Conservation (phyloP, 1,140 invertebrate genomes). For the Drosophila mauritiana region DNA sequence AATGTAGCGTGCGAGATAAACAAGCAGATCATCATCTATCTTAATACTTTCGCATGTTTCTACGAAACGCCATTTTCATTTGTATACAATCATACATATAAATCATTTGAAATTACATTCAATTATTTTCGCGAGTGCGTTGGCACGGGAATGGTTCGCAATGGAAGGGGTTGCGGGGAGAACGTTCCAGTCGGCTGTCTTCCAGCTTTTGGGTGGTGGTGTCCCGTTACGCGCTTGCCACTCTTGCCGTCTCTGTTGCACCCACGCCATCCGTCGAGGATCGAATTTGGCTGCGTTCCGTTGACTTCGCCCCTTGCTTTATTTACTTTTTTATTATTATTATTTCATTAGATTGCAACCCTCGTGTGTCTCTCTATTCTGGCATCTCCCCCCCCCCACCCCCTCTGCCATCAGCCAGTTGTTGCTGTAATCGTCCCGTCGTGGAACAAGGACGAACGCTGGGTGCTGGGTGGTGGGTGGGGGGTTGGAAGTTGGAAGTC, state of each 20-base stretch:
- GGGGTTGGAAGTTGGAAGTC: neutral
- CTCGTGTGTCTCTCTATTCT: slow-evolving; percentile 24
- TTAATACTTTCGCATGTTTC: too few species aligned
- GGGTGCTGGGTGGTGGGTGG: neutral
- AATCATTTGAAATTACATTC: neutral
- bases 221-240: slow-evolving; percentile 39
- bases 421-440: slow-evolving; percentile 26
- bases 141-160: neutral
- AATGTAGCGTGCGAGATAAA: too few species aligned
- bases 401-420: too few species aligned
- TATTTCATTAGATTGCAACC: slow-evolving; percentile 82
- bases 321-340: slow-evolving; percentile 69
- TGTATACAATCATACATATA: too few species aligned
- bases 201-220: slow-evolving; percentile 12
- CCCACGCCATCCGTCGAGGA: slow-evolving; percentile 33
- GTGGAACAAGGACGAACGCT: slow-evolving; percentile 22
- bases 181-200: slow-evolving; percentile 17
- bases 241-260: slow-evolving; percentile 10
- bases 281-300: slow-evolving; percentile 38
- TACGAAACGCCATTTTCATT: too few species aligned
- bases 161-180: neutral
- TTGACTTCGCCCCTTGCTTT: neutral
- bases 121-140: neutral
- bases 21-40: too few species aligned
- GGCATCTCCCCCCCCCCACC: neutral